Evolutionary conservation across 2,797 vertebrate species (phyloP), one percentile per base, ranked within the genome.

Genomic region (Dromococcyx pavoninus): DNA sequence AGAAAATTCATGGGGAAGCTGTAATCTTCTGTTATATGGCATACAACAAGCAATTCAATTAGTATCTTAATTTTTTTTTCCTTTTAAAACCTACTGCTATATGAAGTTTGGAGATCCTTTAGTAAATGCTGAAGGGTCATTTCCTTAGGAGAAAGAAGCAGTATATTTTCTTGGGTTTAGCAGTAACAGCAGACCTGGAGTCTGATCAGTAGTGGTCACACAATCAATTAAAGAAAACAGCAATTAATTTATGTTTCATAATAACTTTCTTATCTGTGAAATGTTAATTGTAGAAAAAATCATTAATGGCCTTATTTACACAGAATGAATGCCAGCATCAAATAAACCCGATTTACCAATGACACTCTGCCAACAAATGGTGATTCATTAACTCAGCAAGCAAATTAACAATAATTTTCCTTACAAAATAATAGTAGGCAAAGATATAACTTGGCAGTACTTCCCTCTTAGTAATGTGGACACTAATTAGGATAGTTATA

Each of bases 401-500:
- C 1, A 18, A 95, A 94, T 91, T 91, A 94, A 94, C 56, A 72
- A 76, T 27, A 37, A 75, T 72, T 92, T 95, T 86, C 65, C 4
- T 73, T 86, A 71, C 50, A 89, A 91, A 96, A 95, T 81, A 91
- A 60, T 53, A 81, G 71, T 15, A 96, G 80, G 67, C 57, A 94
- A 91, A 96, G 96, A 96, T 82, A 28, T 54, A 93, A 94, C 80
- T 97, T 85, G 81, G 80, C 87, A 84, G 60, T 37, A 88, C 72
- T 48, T 77, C 35, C 74, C 75, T 94, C 89, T 75, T 91, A 83
- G 95, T 78, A 94, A 90, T 89, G 58, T 88, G 86, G 94, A 91
- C 65, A 66, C 81, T 96, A 95, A 97, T 97, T 97, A 96, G 85
- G 72, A 92, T 50, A 80, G 76, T 74, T 91, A 44, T 82, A 72